Evolutionary conservation across 2,888 invertebrate genomes (phyloP).

Genomic region (Diaprepes abbreviatus): DNA sequence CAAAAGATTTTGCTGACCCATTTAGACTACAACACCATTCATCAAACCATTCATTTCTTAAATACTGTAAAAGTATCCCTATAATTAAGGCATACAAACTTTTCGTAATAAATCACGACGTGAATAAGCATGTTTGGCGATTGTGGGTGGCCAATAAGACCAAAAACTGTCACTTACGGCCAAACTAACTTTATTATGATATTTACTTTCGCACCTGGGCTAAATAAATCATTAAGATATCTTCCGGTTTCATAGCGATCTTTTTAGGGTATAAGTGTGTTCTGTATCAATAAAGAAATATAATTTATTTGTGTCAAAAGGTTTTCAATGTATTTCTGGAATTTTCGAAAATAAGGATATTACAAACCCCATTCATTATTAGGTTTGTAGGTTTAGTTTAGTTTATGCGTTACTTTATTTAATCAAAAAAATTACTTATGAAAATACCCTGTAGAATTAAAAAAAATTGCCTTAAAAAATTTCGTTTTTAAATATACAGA

Average conservation of each 20-base stretch:
- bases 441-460: too few relatives aligned
- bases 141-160: slow-evolving; percentile 41
- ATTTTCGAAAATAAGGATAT: too few relatives aligned
- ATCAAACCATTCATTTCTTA: slow-evolving; percentile 39
- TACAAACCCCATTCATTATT: too few relatives aligned
- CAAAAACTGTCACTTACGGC: slow-evolving; percentile 22
- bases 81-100: slow-evolving; percentile 41
- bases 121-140: slow-evolving; percentile 45
- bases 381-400: too few relatives aligned
- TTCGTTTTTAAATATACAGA: too few relatives aligned
- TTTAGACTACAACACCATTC: slow-evolving; percentile 5
- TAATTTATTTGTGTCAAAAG: slow-evolving; percentile 8
- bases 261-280: slow-evolving; percentile 8
- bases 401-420: too few relatives aligned
- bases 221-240: slow-evolving; percentile 30
- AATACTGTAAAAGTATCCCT: slow-evolving; percentile 41
- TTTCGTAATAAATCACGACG: slow-evolving; percentile 35
- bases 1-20: slow-evolving; percentile 31
- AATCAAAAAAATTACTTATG: too few relatives aligned
- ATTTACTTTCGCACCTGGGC: slow-evolving; percentile 35
- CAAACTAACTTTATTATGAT: slow-evolving; percentile 34
- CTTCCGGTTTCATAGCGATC: slow-evolving; percentile 24
- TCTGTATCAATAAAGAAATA: slow-evolving; percentile 9
- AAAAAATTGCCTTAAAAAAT: too few relatives aligned
- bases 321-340: too few relatives aligned